Evolutionary conservation across 2,113 vertebrate genomes (phyloP).

Genomic region (Siphamia tubifer): DNA sequence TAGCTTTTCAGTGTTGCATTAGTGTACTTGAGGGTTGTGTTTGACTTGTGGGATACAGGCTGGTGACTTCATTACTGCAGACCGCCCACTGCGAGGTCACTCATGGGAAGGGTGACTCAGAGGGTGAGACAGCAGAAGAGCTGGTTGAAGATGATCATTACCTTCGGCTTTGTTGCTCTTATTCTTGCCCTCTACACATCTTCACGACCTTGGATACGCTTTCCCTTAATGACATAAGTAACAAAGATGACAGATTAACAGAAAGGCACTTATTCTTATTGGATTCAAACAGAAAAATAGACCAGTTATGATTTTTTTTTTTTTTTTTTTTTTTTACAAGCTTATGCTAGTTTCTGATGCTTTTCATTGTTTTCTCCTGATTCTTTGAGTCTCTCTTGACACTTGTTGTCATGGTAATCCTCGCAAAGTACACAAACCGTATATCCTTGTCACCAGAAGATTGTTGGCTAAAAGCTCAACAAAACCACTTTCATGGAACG

Average conservation of each 20-base stretch:
- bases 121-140: slow-evolving; percentile 37
- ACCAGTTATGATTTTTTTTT: no score
- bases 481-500: no score
- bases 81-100: slow-evolving; percentile 39
- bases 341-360: no score
- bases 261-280: background rate
- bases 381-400: no score
- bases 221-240: background rate
- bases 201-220: slow-evolving; percentile 20
- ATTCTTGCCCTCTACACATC: background rate
- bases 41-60: slow-evolving; percentile 26
- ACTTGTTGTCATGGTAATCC: no score
- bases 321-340: no score
- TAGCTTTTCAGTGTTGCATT: background rate
- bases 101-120: slow-evolving; percentile 51
- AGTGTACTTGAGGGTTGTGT: slow-evolving; percentile 26
- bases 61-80: slow-evolving; percentile 8
- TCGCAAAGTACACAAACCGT: no score
- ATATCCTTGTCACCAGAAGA: no score
- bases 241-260: background rate
- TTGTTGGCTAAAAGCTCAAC: no score
- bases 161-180: slow-evolving; percentile 35
- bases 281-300: no score
- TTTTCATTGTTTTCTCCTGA: no score
- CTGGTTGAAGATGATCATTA: slow-evolving; percentile 35